Evolutionary conservation across 2,113 vertebrate species (phyloP).

Genomic region (Syngnathus floridae): DNA sequence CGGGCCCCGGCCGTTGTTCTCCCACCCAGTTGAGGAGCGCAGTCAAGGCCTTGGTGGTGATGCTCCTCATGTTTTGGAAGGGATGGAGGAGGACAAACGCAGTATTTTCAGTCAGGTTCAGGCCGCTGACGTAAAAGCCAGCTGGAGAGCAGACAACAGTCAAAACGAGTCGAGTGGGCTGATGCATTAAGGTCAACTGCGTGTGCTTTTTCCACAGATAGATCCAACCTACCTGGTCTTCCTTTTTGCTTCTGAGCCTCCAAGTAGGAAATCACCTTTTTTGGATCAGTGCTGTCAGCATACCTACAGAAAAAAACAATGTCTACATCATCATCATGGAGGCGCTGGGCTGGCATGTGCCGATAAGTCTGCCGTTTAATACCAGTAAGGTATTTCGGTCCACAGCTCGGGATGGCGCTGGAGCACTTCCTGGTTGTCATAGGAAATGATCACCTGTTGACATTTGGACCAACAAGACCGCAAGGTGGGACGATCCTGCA

Average conservation of each 20-base stretch:
- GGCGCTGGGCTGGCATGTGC: neutral
- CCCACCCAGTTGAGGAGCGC: constrained; percentile 59
- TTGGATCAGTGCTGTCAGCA: constrained; percentile 56
- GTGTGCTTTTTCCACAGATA: neutral
- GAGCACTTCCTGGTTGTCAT: constrained; percentile 45
- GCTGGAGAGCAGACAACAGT: constrained; percentile 31
- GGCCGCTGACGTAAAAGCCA: constrained; percentile 64
- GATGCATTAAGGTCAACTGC: neutral
- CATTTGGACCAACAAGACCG: constrained; percentile 57
- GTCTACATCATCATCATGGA: neutral
- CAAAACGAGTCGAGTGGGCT: neutral
- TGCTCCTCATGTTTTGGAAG: constrained; percentile 53
- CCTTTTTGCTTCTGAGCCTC: constrained; percentile 46
- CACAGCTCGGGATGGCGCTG: constrained; percentile 56
- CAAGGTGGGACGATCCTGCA: constrained; percentile 62
- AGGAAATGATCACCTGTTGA: constrained; percentile 68
- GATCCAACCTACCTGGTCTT: constrained; percentile 55
- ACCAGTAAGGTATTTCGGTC: constrained; percentile 67
- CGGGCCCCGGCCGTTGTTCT: constrained; percentile 49
- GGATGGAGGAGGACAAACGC: constrained; percentile 62
- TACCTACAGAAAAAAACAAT: constrained; percentile 43
- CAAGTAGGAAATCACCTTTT: constrained; percentile 63
- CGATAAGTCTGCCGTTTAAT: constrained; percentile 11
- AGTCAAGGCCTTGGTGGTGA: constrained; percentile 50
- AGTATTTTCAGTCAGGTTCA: constrained; percentile 69